These are phyloP conservation scores for Sarotherodon lohbergeri DNA, from an alignment of 2,113 vertebrate species.

Conservation along the genomic window DNA sequence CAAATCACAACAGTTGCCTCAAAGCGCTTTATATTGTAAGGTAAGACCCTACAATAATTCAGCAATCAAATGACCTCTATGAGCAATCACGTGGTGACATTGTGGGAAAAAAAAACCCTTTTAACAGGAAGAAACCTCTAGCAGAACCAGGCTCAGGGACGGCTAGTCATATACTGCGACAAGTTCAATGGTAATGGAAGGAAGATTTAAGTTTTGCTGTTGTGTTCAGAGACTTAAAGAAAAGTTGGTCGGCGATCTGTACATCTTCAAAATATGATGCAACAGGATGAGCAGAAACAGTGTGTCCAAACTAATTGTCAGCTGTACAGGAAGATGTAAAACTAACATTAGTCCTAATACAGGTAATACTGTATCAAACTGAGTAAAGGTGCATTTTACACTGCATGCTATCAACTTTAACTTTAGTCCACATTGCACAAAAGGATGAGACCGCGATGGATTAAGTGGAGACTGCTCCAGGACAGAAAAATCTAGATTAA, in stretches of 20 bases:
- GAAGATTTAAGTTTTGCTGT: neutral
- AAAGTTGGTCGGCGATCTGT: neutral
- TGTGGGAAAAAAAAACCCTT: fast-evolving
- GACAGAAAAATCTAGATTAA: neutral
- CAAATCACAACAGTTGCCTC: neutral
- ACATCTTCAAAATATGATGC: neutral
- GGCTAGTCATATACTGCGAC: neutral
- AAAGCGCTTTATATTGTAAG: neutral
- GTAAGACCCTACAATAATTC: neutral
- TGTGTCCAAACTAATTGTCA: neutral
- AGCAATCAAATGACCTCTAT: neutral
- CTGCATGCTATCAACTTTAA: neutral
- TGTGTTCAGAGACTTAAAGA: neutral
- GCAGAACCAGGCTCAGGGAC: neutral
- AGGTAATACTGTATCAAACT: neutral
- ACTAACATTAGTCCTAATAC: neutral
- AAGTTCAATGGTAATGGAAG: neutral
- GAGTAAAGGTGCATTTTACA: neutral
- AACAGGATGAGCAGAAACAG: neutral
- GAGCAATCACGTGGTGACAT: neutral
- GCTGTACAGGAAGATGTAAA: neutral
- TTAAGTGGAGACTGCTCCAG: neutral
- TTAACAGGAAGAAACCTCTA: neutral
- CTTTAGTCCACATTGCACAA: neutral
- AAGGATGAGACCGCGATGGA: neutral